phyloP scores from a whole-genome alignment of 2,888 invertebrate genomes.

The Bruchidius siliquastri region DNA sequence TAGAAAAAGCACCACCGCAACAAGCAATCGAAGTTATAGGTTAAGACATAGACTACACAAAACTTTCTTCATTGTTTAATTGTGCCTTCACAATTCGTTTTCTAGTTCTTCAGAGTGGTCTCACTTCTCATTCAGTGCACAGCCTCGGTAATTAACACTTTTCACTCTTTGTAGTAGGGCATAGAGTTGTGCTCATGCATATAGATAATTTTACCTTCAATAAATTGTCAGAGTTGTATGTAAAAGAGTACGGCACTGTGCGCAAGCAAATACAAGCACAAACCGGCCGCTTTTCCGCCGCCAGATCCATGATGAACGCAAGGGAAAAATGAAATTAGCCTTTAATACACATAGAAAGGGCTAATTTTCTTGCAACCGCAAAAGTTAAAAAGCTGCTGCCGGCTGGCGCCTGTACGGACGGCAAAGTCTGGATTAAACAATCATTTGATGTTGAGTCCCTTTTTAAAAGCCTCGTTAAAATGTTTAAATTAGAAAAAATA shows the following conservation, averaged over 20 bases:
- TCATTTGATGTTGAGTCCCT: slow-evolving; percentile 1
- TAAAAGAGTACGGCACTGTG: not conserved
- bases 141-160: too few relatives aligned
- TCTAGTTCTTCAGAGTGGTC: too few relatives aligned
- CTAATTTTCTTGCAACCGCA: slow-evolving; percentile 30
- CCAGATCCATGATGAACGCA: slow-evolving; percentile 23
- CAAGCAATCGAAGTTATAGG: too few relatives aligned
- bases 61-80: too few relatives aligned
- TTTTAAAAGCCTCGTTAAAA: not conserved
- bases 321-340: slow-evolving; percentile 31
- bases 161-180: too few relatives aligned
- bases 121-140: too few relatives aligned
- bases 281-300: not conserved
- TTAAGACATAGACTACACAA: too few relatives aligned
- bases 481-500: not conserved
- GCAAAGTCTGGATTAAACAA: slow-evolving; percentile 2
- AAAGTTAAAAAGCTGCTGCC: slow-evolving; percentile 26
- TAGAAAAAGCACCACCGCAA: too few relatives aligned
- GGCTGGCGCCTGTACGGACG: not conserved
- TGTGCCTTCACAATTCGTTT: too few relatives aligned
- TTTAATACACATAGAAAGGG: slow-evolving; percentile 24
- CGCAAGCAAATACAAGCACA: not conserved
- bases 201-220: too few relatives aligned
- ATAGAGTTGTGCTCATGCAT: too few relatives aligned
- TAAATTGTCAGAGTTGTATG: too few relatives aligned